Evolutionary conservation across 2,888 invertebrate genomes (phyloP).

Genomic region (Lacanobia wlatinum): DNA sequence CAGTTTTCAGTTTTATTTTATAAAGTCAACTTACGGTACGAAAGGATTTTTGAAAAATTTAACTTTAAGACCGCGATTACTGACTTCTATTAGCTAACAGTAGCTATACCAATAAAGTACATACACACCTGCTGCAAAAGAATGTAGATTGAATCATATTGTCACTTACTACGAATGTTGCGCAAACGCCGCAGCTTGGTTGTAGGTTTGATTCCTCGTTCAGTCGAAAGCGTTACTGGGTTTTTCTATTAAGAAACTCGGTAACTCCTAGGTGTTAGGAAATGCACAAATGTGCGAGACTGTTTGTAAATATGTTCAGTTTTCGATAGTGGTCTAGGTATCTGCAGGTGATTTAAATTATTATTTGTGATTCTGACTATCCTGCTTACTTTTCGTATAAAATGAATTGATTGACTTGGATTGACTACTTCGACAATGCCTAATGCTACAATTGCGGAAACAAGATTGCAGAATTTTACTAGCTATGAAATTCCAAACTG

Average conservation of each 20-base stretch:
- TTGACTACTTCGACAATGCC: not conserved
- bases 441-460: not conserved
- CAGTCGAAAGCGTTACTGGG: conserved; percentile 38
- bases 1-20: too few species aligned
- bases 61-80: too few species aligned
- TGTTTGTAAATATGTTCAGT: not conserved
- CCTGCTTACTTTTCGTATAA: not conserved
- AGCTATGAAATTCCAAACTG: conserved; percentile 29
- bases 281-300: conserved; percentile 1
- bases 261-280: not conserved
- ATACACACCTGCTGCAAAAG: too few species aligned
- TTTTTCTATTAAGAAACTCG: conserved; percentile 45
- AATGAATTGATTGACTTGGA: not conserved
- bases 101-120: too few species aligned
- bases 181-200: conserved; percentile 20
- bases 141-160: not conserved
- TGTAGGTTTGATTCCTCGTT: conserved; percentile 28
- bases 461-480: conserved; percentile 34
- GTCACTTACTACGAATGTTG: conserved; percentile 3
- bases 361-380: too few species aligned
- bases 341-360: too few species aligned
- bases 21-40: too few species aligned
- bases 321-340: too few species aligned
- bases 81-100: too few species aligned
- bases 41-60: too few species aligned